Evolutionary conservation across 2,888 invertebrate genomes (phyloP).

Genomic region (Brachypalpus laphriformis): DNA sequence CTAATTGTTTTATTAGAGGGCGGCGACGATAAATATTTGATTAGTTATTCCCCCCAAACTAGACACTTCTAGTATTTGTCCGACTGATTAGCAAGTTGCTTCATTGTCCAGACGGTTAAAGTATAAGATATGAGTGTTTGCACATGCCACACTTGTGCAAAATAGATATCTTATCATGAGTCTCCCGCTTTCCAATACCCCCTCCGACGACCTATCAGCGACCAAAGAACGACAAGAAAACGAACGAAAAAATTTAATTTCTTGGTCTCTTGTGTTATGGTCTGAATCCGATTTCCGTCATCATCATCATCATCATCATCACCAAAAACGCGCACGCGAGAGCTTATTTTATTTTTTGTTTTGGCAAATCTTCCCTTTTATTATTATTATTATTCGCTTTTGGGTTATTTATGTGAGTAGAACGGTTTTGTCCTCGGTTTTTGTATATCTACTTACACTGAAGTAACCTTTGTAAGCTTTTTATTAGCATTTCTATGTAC

Average conservation of each 20-base stretch:
- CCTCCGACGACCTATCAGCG: background rate
- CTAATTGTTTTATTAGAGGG: background rate
- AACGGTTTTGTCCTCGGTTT: background rate
- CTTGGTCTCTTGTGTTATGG: constrained; percentile 8
- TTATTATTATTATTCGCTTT: background rate
- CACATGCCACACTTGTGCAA: constrained; percentile 10
- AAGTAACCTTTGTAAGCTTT: background rate
- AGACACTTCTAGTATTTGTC: background rate
- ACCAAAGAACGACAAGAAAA: background rate
- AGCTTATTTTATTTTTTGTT: constrained; percentile 16
- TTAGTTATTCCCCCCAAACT: background rate
- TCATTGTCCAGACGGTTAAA: constrained; percentile 8
- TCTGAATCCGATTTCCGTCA: constrained; percentile 43
- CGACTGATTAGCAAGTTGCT: constrained; percentile 14
- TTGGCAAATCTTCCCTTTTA: background rate
- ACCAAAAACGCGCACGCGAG: background rate
- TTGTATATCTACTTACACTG: background rate
- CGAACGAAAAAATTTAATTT: background rate
- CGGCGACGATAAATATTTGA: background rate
- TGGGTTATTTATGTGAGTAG: background rate
- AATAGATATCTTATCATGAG: background rate
- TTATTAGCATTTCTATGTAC: background rate
- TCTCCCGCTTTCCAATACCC: background rate
- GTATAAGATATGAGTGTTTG: background rate
- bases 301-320: constrained; percentile 4